Evolutionary conservation across 2,797 vertebrate genomes (phyloP).

Genomic region (Aphelocoma californica): DNA sequence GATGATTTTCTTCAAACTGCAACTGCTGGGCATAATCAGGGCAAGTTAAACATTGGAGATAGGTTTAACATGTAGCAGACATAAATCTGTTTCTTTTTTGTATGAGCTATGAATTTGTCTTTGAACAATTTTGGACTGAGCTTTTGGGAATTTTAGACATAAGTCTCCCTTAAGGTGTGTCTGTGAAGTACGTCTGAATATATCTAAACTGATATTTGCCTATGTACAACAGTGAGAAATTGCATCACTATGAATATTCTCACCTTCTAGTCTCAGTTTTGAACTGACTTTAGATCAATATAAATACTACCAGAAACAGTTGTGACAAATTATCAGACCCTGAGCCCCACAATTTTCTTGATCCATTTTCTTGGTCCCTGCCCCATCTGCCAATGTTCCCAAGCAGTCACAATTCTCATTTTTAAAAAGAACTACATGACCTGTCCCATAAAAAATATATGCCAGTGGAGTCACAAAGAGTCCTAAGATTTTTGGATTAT

Average conservation of each 20-base stretch:
- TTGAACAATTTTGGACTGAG: not conserved
- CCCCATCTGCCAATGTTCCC: too few relatives aligned
- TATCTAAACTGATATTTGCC: not conserved
- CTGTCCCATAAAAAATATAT: not conserved
- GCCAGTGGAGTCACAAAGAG: not conserved
- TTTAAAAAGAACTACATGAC: not conserved
- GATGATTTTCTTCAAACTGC: not conserved
- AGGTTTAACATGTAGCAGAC: not conserved
- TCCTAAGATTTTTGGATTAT: not conserved
- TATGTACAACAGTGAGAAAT: not conserved
- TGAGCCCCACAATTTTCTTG: not conserved
- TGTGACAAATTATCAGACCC: not conserved
- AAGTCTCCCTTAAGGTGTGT: not conserved
- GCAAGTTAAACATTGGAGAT: not conserved
- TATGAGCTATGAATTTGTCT: not conserved
- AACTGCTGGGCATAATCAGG: not conserved
- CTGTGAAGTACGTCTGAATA: not conserved
- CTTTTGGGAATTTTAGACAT: not conserved
- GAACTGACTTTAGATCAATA: not conserved
- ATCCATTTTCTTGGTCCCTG: not conserved
- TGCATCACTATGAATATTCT: not conserved
- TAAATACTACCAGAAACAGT: not conserved
- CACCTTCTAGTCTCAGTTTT: not conserved
- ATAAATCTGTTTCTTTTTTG: not conserved
- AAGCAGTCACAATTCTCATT: not conserved